phyloP scores from a whole-genome alignment of 2,113 vertebrate species.

The Camelus dromedarius region DNA sequence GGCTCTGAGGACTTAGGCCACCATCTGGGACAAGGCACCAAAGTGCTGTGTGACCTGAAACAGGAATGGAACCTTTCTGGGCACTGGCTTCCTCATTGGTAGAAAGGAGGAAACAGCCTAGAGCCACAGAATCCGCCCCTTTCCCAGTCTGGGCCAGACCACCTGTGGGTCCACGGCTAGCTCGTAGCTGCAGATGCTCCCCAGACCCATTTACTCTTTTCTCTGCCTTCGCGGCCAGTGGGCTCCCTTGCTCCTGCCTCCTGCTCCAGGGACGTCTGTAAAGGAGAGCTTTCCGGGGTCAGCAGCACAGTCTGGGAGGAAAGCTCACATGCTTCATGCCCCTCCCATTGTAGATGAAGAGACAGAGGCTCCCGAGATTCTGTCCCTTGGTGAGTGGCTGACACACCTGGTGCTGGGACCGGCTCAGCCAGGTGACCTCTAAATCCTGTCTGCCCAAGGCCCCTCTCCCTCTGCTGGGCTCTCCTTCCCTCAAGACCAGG shows the following conservation, averaged over 20 bases:
- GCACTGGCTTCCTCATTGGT: background rate
- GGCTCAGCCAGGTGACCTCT: background rate
- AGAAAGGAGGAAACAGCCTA: background rate
- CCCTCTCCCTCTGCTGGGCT: background rate
- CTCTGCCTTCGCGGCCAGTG: fast-evolving
- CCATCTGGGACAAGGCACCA: background rate
- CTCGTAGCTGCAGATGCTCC: background rate
- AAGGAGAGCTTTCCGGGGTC: background rate
- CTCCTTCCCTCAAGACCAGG: background rate
- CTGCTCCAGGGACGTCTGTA: background rate
- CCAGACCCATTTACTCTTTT: fast-evolving
- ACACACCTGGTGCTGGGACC: background rate
- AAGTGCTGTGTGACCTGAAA: background rate
- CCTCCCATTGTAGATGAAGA: background rate
- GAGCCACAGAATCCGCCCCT: background rate
- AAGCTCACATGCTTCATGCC: fast-evolving
- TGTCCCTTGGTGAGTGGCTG: background rate
- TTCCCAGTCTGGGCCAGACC: too few relatives aligned
- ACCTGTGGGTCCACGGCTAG: fast-evolving
- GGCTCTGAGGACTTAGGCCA: background rate
- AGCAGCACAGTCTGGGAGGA: background rate
- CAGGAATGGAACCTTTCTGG: background rate
- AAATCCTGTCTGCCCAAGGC: background rate
- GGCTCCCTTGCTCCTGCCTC: background rate
- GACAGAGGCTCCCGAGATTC: fast-evolving